phyloP scores from a whole-genome alignment of 2,113 vertebrate species.

The Zootoca vivipara region DNA sequence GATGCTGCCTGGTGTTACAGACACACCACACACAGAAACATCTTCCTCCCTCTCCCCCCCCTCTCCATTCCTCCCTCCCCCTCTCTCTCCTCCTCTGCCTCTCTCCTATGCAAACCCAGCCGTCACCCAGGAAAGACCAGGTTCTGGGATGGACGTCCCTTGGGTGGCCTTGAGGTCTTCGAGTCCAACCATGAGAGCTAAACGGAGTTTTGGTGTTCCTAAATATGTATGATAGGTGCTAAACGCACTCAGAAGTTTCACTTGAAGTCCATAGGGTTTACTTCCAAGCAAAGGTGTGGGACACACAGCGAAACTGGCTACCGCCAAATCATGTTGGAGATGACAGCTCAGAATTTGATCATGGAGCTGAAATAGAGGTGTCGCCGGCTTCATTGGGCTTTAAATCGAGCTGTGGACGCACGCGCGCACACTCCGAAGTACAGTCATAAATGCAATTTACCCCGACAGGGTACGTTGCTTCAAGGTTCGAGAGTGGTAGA shows the following conservation, averaged over 20 bases:
- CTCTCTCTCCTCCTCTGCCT: not conserved
- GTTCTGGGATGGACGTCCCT: not conserved
- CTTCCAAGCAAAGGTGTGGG: not conserved
- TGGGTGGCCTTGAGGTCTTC: not conserved
- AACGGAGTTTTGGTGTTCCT: not conserved
- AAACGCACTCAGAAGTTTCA: not conserved
- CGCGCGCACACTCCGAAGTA: too few species aligned
- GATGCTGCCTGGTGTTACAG: not conserved
- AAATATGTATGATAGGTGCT: not conserved
- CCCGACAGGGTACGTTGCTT: too few species aligned
- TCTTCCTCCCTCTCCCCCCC: not conserved
- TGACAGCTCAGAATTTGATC: not conserved
- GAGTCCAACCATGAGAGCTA: too few species aligned
- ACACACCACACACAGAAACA: not conserved
- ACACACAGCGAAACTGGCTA: not conserved
- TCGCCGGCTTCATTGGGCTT: not conserved
- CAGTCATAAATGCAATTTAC: not conserved
- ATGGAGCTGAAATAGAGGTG: not conserved
- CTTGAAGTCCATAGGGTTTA: not conserved
- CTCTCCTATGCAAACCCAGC: not conserved
- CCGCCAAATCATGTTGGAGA: too few species aligned
- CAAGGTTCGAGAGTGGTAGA: fast-evolving
- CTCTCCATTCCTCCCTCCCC: not conserved
- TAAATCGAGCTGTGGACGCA: not conserved
- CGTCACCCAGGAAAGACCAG: not conserved